Evolutionary conservation across 2,888 invertebrate genomes (phyloP), one percentile per base, ranked within the genome.

Genomic region (Eurois occulta): DNA sequence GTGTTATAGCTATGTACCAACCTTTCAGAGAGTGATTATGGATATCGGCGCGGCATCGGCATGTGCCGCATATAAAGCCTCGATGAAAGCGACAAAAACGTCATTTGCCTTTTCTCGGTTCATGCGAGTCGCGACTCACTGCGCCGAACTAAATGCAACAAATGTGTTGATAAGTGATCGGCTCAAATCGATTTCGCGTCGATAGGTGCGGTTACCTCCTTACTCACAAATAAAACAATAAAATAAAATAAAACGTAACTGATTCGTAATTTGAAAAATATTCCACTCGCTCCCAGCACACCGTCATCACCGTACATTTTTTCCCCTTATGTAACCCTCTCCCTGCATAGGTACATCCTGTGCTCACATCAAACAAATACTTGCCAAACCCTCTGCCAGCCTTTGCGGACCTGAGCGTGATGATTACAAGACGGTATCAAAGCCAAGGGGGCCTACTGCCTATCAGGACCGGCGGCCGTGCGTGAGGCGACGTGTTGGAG

Each of bases 391-490:
- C 72, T 70, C 58, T 84, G 85, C 55, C 46, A 38, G 46, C 62
- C 84, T 84, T 76, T 83, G 85, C 81, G 73, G 79, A 75, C 58
- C 74, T 62, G 58, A 80, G 74, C 84, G 86, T 75, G 83, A 85
- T 76, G 76, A 85, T 85, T 76, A 72, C 71, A 66, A 62, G 38
- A 55, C 75, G 82, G 48, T 80, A 75, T 85, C 86, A 85, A 85
- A 84, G 80, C 21, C 71, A 60, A 72, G 64, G 67, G 73, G 21
- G 35, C 62, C 48, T 21, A 60, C 62, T 62, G 21, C 72, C 80
- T 62, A 81, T 86, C 86, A 78, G 69, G 66, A 16, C 32, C 41
- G 69, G 48, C 81, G 64, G 64, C 62, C 86, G 86, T 86, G 86
- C 86, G 86, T 74, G 77, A 46, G 35, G 48, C 84, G 78, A 43